A percentile compares a stretch with the other conserved stretches of the same genome.
Evolutionary conservation across 1,140 invertebrate species (phyloP).

Genomic region (Drosophila ambigua): DNA sequence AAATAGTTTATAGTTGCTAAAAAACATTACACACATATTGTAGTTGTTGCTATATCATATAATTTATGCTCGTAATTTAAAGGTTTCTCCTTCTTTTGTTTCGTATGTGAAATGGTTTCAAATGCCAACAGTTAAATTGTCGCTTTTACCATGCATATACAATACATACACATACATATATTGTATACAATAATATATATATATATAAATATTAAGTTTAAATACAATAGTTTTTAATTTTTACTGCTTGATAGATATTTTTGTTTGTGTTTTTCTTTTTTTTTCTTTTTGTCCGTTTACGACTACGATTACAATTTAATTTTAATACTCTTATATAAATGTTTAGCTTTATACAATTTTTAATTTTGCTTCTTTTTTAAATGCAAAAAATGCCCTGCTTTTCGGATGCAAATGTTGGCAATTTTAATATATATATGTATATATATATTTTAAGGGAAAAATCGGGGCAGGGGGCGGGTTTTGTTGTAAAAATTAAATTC

Average conservation of each 20-base stretch:
- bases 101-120: constrained; percentile 73
- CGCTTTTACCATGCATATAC: constrained; percentile 52
- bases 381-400: constrained; percentile 67
- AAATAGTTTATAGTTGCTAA: constrained; percentile 77
- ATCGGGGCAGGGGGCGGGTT: constrained; percentile 6
- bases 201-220: constrained; percentile 71
- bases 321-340: constrained; percentile 72
- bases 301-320: constrained; percentile 66
- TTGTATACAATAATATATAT: constrained; percentile 9
- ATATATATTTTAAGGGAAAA: constrained; percentile 19
- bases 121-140: constrained; percentile 80
- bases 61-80: constrained; percentile 41
- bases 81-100: constrained; percentile 58
- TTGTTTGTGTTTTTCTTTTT: constrained; percentile 16
- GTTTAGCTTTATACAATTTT: constrained; percentile 74
- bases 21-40: constrained; percentile 70
- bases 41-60: constrained; percentile 69
- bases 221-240: constrained; percentile 70
- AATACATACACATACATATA: not conserved
- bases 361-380: constrained; percentile 63
- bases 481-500: constrained; percentile 76
- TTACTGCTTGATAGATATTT: constrained; percentile 72
- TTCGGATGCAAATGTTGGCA: constrained; percentile 65
- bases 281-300: constrained; percentile 47
- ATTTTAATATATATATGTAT: constrained; percentile 32